These are phyloP conservation scores for Merodon equestris DNA, from an alignment of 2,888 invertebrate genomes.

Conservation along the genomic window DNA sequence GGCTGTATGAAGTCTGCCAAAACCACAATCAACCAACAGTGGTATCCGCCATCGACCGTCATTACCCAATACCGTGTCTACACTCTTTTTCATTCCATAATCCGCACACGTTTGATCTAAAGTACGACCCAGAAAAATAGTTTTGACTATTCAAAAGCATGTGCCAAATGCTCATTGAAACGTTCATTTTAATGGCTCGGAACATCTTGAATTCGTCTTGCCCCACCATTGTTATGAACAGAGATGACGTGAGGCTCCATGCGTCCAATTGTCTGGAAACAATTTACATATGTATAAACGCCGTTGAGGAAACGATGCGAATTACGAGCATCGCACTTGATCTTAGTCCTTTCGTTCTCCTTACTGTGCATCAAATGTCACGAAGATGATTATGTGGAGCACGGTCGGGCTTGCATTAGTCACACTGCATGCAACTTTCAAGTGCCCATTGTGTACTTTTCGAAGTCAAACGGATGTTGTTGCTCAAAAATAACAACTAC, in stretches of 20 bases:
- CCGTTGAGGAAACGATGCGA: constrained; percentile 26
- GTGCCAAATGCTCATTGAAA: constrained; percentile 34
- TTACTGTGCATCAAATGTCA: constrained; percentile 42
- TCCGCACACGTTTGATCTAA: neutral
- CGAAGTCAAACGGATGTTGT: too few relatives aligned
- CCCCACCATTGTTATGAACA: too few relatives aligned
- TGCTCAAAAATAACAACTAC: too few relatives aligned
- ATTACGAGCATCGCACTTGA: too few relatives aligned
- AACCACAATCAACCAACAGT: constrained; percentile 22
- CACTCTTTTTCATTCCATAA: neutral
- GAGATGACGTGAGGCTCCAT: too few relatives aligned
- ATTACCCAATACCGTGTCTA: neutral
- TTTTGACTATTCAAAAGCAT: constrained; percentile 20
- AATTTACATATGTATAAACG: constrained; percentile 30
- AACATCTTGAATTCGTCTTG: constrained; percentile 1
- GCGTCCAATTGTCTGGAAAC: neutral
- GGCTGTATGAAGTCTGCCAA: constrained; percentile 39
- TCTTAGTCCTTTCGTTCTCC: constrained; percentile 34
- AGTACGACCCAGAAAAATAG: constrained; percentile 29
- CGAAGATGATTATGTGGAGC: constrained; percentile 31
- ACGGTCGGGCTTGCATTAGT: constrained; percentile 39
- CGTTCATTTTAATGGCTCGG: constrained; percentile 31
- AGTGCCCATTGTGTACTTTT: too few relatives aligned
- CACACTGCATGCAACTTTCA: too few relatives aligned
- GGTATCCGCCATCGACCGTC: constrained; percentile 5